Evolutionary conservation across 2,888 invertebrate species (phyloP).

Genomic region (Ganaspis brasiliensis): DNA sequence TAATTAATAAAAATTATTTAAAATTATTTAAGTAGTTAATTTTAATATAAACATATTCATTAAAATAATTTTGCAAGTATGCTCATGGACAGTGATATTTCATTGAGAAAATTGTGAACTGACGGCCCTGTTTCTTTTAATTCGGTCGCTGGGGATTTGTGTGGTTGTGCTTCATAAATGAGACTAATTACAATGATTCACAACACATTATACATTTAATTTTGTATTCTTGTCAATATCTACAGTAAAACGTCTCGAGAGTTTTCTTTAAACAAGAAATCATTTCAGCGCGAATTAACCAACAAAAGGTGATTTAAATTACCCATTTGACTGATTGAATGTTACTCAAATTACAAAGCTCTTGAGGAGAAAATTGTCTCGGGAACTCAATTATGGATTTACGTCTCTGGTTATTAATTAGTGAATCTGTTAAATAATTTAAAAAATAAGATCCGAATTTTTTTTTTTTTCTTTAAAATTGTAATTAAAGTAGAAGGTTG

Average conservation of each 20-base stretch:
- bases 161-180: slow-evolving; percentile 71
- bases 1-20: no score
- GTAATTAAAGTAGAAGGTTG: not conserved
- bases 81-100: not conserved
- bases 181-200: slow-evolving; percentile 77
- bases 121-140: slow-evolving; percentile 66
- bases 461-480: not conserved
- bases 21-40: no score
- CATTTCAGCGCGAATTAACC: slow-evolving; percentile 19
- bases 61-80: not conserved
- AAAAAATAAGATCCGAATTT: not conserved
- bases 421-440: not conserved
- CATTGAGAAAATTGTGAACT: slow-evolving; percentile 48
- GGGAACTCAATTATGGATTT: not conserved
- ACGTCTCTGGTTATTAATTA: not conserved
- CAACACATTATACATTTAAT: slow-evolving; percentile 67
- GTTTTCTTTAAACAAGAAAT: slow-evolving; percentile 12
- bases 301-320: slow-evolving; percentile 24
- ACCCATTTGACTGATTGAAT: slow-evolving; percentile 2
- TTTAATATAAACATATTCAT: not conserved
- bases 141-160: slow-evolving; percentile 67
- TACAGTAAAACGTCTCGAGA: slow-evolving; percentile 18
- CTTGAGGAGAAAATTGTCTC: not conserved
- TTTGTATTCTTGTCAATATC: slow-evolving; percentile 55
- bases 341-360: not conserved